These are phyloP conservation scores for Formica selysi DNA, from an alignment of 1,140 invertebrate species.

Conservation along the genomic window DNA sequence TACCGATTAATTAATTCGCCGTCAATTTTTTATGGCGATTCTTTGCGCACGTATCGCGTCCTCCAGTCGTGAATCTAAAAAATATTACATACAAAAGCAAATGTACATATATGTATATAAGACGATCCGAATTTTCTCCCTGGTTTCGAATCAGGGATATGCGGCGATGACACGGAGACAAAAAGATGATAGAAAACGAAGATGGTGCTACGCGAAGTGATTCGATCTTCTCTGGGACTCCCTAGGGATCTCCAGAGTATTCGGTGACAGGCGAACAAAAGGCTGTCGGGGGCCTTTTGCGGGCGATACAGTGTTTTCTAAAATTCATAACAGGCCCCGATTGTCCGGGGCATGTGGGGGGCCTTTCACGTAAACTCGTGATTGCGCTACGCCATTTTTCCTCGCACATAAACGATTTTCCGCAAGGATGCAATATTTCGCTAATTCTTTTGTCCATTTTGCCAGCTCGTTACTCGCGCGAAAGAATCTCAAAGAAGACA, in stretches of 20 bases:
- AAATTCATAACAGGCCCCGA: slow-evolving; percentile 76
- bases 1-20: neutral
- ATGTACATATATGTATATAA: neutral
- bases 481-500: slow-evolving; percentile 51
- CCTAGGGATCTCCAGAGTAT: slow-evolving; percentile 51
- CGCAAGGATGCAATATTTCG: slow-evolving; percentile 63
- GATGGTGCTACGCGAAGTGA: slow-evolving; percentile 35
- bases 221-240: slow-evolving; percentile 56
- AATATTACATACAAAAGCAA: neutral
- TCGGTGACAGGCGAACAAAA: slow-evolving; percentile 81
- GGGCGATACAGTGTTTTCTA: slow-evolving; percentile 76
- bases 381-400: slow-evolving; percentile 39
- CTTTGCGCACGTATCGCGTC: too few species aligned
- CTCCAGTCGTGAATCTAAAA: neutral
- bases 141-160: neutral
- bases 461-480: slow-evolving; percentile 64
- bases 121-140: neutral
- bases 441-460: slow-evolving; percentile 75
- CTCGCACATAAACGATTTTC: slow-evolving; percentile 49
- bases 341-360: slow-evolving; percentile 69
- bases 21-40: neutral
- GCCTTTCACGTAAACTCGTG: slow-evolving; percentile 53
- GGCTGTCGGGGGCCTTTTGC: slow-evolving; percentile 64
- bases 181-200: slow-evolving; percentile 32
- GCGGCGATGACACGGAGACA: slow-evolving; percentile 55